Conservation (phyloP, 92 coral and sea anemone species). For the Hydrozoanthus gracilis region DNA sequence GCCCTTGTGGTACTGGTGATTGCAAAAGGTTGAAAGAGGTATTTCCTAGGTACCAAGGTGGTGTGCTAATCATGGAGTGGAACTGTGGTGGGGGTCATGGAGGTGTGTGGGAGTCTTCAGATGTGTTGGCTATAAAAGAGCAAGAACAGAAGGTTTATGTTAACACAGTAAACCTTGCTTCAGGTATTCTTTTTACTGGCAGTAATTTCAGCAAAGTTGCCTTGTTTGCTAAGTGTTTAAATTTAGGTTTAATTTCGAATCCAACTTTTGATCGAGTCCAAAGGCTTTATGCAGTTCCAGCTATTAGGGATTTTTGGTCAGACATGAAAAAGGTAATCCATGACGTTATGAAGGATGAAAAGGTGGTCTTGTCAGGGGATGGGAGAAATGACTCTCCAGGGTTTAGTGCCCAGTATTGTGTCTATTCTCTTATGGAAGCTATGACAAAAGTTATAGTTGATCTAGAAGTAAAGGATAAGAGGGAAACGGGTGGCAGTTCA, state of each 20-base stretch:
- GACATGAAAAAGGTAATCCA: constrained; percentile 33
- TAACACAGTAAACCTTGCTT: constrained; percentile 53
- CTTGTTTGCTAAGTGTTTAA: constrained; percentile 25
- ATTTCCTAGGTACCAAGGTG: constrained; percentile 49
- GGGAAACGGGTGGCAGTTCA: constrained; percentile 54
- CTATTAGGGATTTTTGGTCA: constrained; percentile 24
- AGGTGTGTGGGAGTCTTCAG: constrained; percentile 53
- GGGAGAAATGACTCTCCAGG: constrained; percentile 51
- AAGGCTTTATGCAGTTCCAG: constrained; percentile 24
- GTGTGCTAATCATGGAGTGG: constrained; percentile 46
- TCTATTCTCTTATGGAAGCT: constrained; percentile 44
- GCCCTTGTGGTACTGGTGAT: constrained; percentile 34
- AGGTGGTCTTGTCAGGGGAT: constrained; percentile 45
- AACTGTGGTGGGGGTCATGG: constrained; percentile 52
- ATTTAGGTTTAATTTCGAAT: constrained; percentile 13
- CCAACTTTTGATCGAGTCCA: constrained; percentile 38
- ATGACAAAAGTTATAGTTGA: constrained; percentile 45
- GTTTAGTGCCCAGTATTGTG: constrained; percentile 48
- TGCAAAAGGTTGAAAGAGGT: constrained; percentile 34
- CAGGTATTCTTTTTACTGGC: constrained; percentile 51
- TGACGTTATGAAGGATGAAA: constrained; percentile 28
- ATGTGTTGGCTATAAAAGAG: constrained; percentile 47
- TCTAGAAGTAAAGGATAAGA: constrained; percentile 44
- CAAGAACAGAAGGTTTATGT: constrained; percentile 48
- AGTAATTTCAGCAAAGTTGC: constrained; percentile 47